Base-by-base conservation (phyloP, 2,797 vertebrate genomes). In the Orestias chungarensis region DNA sequence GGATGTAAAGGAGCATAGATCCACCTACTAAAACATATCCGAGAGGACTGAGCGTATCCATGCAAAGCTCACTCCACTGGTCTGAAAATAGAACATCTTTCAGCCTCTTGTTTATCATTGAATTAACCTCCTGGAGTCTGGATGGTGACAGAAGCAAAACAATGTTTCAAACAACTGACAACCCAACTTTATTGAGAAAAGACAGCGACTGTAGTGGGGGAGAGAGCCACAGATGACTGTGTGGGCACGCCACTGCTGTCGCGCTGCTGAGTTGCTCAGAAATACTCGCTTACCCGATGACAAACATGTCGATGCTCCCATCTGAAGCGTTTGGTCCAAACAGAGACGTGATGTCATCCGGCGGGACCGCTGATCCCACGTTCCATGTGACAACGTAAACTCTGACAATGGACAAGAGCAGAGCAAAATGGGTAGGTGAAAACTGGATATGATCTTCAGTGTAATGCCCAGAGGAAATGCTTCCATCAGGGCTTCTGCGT, bases 111-210 rank as follows among this genome's bases (percentile, higher is more conserved):
- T 97, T 99, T 88, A 99, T 96, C 96, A 97, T 99, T 73, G 96
- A 99, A 86, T 99, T 99, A 75, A 99, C 96, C 89, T 99, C 98
- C 88, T 99, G 98, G 75, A 99, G 90, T 83, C 98, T 99, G 91
- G 82, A 78, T 29, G 23, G 71, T 54, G 66, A 65, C 46, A 79
- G 72, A 75, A 86, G 57, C 35, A 74, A 62, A 79, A 72, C 75
- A 75, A 75, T 42, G 42, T 70, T 25, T 73, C 50, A 33, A 71
- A 64, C 40, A 64, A 73, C 61, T 27, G 1, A 75, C 35, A 69
- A 70, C 2, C 6, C 25, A 50, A 62, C 15, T 55, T 57, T 0
- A 23, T 55, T 43, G 25, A 50, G 78, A 74, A 73, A 73, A 42
- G 20, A 59, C 59, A 68, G 49, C 57, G 57, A 81, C 61, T 68